Percentiles rank a stretch among this genome's conserved stretches.
Conservation (phyloP, 2,113 vertebrate species). For the Caloenas nicobarica region DNA sequence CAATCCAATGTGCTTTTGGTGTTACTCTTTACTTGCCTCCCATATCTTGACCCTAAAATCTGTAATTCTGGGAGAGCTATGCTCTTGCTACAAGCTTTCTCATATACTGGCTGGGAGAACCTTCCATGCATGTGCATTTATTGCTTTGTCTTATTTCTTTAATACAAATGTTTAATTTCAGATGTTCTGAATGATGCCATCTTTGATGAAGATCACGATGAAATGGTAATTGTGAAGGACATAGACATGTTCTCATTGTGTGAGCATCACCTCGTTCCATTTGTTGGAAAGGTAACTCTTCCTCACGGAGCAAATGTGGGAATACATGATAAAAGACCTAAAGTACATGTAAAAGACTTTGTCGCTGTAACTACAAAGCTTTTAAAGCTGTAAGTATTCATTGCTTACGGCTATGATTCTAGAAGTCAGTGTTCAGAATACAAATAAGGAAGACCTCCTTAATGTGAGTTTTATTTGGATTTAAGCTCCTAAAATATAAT, state of each 20-base stretch:
- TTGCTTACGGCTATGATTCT: background rate
- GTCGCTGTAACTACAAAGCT: conserved; percentile 16
- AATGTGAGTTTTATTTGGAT: conserved; percentile 33
- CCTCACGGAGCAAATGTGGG: background rate
- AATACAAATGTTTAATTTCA: conserved; percentile 69
- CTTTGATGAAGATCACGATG: conserved; percentile 97
- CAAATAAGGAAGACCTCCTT: conserved; percentile 42
- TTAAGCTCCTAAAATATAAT: background rate
- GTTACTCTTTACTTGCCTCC: background rate
- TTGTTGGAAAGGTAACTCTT: conserved; percentile 90
- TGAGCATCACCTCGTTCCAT: conserved; percentile 97
- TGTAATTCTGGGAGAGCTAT: background rate
- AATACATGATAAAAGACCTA: background rate
- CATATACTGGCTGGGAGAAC: background rate
- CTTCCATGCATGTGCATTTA: background rate
- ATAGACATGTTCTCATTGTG: conserved; percentile 99
- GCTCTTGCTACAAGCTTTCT: background rate
- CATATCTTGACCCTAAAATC: background rate
- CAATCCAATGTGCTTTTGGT: fast-evolving
- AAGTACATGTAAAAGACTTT: background rate
- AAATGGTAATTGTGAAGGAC: conserved; percentile 99
- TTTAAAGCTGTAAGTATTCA: conserved; percentile 1
- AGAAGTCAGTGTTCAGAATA: background rate
- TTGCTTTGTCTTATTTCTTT: background rate
- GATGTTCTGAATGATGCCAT: conserved; percentile 97